These are phyloP conservation scores for Epistrophe grossulariae DNA, from an alignment of 2,888 invertebrate genomes.

Conservation along the genomic window DNA sequence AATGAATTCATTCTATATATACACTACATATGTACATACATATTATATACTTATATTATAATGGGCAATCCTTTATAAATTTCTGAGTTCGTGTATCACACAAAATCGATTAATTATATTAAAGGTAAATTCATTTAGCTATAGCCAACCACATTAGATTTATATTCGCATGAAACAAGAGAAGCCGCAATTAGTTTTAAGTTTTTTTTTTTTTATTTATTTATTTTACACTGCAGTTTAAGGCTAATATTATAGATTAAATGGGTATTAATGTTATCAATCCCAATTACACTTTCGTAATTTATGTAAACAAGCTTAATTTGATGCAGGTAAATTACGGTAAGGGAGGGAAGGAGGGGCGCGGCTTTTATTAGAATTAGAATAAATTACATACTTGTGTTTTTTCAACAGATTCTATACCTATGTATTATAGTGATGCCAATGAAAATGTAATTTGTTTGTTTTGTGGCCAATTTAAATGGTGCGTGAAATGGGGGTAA, in stretches of 20 bases:
- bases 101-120: conserved; percentile 5
- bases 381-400: conserved; percentile 16
- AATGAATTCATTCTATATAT: no score
- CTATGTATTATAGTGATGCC: neutral
- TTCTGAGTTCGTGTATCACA: neutral
- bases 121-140: neutral
- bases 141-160: neutral
- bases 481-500: conserved; percentile 3
- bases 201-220: neutral
- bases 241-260: conserved; percentile 45
- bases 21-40: no score
- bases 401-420: neutral
- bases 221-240: neutral
- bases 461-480: conserved; percentile 21
- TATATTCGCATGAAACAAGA: neutral
- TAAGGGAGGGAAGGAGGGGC: no score
- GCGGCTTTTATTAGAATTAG: conserved; percentile 47
- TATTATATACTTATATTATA: no score
- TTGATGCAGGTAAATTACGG: conserved; percentile 52
- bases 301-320: conserved; percentile 62
- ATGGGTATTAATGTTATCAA: conserved; percentile 58
- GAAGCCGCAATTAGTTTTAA: conserved; percentile 1
- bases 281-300: conserved; percentile 56
- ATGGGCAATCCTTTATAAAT: neutral
- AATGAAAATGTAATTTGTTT: conserved; percentile 30